phyloP scores from a whole-genome alignment of 2,113 vertebrate genomes.

The Cyanistes caeruleus region DNA sequence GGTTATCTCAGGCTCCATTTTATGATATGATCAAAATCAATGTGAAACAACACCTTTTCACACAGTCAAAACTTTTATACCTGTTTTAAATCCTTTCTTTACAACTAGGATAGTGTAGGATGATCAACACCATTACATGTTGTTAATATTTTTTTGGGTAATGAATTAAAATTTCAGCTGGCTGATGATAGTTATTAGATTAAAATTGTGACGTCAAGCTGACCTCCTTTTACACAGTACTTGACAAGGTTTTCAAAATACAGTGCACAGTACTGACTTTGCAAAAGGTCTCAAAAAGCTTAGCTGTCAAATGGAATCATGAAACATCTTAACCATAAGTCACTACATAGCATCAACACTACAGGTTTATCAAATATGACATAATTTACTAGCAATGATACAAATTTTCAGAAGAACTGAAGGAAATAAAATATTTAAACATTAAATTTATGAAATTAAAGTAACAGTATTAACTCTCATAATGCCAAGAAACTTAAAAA shows the following conservation, averaged over 20 bases:
- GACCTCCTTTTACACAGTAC: neutral
- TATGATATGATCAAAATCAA: neutral
- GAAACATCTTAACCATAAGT: neutral
- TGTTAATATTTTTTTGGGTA: neutral
- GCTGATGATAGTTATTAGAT: neutral
- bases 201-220: neutral
- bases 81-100: neutral
- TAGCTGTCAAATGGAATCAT: neutral
- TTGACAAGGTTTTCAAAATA: constrained; percentile 6
- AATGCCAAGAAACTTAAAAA: neutral
- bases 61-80: neutral
- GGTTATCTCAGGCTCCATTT: neutral
- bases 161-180: neutral
- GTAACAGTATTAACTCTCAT: neutral
- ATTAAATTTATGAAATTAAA: neutral
- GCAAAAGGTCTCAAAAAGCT: neutral
- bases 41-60: neutral
- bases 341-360: neutral
- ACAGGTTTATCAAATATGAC: neutral
- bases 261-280: neutral
- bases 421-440: neutral
- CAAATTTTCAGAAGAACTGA: neutral
- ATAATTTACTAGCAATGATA: neutral
- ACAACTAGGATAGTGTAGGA: neutral
- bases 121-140: neutral